Evolutionary conservation across 2,888 invertebrate species (phyloP).

Genomic region (Physocephala rufipes): DNA sequence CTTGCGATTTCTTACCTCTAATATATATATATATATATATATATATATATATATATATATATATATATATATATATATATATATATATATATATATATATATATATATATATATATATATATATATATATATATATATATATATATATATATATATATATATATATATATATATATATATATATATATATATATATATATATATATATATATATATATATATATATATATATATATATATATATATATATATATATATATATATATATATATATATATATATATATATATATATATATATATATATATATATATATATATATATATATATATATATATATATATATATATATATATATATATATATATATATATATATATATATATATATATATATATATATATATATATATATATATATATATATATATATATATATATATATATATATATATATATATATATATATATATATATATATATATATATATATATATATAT

Average conservation of each 20-base stretch:
- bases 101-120: slow-evolving; percentile 22
- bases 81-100: slow-evolving; percentile 40
- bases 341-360: too few species aligned
- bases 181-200: slow-evolving; percentile 1
- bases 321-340: background rate
- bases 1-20: slow-evolving; percentile 55
- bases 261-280: too few species aligned
- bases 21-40: slow-evolving; percentile 40
- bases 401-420: too few species aligned
- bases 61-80: too few species aligned
- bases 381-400: slow-evolving; percentile 19
- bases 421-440: slow-evolving; percentile 40
- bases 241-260: slow-evolving; percentile 23
- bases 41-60: slow-evolving; percentile 19
- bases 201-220: too few species aligned
- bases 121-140: background rate
- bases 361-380: slow-evolving; percentile 40
- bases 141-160: slow-evolving; percentile 36
- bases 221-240: slow-evolving; percentile 40
- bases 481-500: slow-evolving; percentile 36
- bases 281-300: slow-evolving; percentile 37
- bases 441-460: slow-evolving; percentile 22
- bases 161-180: slow-evolving; percentile 29
- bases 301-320: slow-evolving; percentile 29
- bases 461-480: background rate